These are phyloP conservation scores for Himalopsyche tibetana DNA, from an alignment of 2,888 invertebrate genomes.

Conservation along the genomic window DNA sequence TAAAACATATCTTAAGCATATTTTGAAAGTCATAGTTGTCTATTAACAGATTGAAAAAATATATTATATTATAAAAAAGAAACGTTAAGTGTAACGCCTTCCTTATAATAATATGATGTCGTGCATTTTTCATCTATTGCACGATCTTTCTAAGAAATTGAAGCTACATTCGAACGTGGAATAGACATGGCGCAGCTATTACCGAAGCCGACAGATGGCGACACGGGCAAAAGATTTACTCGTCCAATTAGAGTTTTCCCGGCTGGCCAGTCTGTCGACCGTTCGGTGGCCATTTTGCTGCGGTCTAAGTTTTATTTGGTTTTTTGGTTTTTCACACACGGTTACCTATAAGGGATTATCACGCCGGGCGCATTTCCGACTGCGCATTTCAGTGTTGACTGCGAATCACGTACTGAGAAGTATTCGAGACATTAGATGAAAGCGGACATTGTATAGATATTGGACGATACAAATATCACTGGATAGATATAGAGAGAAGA, in stretches of 20 bases:
- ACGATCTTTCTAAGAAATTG: neutral
- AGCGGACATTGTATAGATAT: no score
- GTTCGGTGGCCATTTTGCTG: conserved; percentile 21
- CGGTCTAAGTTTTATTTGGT: neutral
- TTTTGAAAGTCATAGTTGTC: no score
- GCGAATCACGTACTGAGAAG: neutral
- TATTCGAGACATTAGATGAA: no score
- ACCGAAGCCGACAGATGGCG: conserved; percentile 53
- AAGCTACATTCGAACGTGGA: conserved; percentile 14
- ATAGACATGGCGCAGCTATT: conserved; percentile 47
- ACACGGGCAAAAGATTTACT: conserved; percentile 56
- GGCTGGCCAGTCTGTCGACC: conserved; percentile 12
- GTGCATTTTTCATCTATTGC: neutral
- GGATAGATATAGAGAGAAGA: no score
- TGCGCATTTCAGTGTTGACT: neutral
- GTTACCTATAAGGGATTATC: neutral
- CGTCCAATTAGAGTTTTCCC: conserved; percentile 57
- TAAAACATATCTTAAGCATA: no score
- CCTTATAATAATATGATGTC: neutral
- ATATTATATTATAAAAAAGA: no score
- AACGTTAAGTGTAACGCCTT: neutral
- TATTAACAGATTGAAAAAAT: no score
- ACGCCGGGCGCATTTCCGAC: neutral
- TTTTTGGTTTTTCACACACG: conserved; percentile 2
- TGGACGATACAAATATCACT: no score